These are phyloP conservation scores for Tenthredo scrophulariae DNA, from an alignment of 2,888 invertebrate species.

Conservation along the genomic window DNA sequence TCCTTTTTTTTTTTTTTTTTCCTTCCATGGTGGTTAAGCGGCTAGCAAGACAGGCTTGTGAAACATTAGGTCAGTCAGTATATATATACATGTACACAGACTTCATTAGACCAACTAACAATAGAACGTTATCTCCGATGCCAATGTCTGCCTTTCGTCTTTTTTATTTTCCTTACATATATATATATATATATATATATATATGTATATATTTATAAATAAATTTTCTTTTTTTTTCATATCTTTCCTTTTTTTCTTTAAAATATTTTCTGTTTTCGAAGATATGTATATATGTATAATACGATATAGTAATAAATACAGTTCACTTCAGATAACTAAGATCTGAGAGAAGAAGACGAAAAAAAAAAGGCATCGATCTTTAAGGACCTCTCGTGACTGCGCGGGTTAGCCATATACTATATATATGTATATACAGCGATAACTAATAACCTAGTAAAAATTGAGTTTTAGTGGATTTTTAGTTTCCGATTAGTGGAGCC, in stretches of 20 bases:
- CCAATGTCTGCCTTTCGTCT: not conserved
- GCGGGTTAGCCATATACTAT: no score
- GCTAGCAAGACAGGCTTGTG: not conserved
- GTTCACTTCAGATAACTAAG: not conserved
- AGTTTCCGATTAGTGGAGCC: slow-evolving; percentile 47
- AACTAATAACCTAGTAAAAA: slow-evolving; percentile 28
- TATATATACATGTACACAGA: not conserved
- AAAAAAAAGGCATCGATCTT: not conserved
- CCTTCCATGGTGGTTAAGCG: not conserved
- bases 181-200: not conserved
- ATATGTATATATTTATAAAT: not conserved
- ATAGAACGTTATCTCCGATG: slow-evolving; percentile 31
- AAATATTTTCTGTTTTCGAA: not conserved
- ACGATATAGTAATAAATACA: no score
- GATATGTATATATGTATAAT: not conserved
- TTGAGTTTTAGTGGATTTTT: slow-evolving; percentile 43
- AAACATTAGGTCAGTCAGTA: slow-evolving; percentile 1
- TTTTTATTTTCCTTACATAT: not conserved
- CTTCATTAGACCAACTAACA: slow-evolving; percentile 34
- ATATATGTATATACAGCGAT: not conserved
- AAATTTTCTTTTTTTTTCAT: not conserved
- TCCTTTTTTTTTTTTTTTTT: not conserved
- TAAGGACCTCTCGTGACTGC: not conserved
- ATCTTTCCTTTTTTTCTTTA: not conserved
- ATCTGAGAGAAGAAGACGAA: not conserved